phyloP scores from a whole-genome alignment of 2,113 vertebrate genomes.

The Alexandromys fortis region DNA sequence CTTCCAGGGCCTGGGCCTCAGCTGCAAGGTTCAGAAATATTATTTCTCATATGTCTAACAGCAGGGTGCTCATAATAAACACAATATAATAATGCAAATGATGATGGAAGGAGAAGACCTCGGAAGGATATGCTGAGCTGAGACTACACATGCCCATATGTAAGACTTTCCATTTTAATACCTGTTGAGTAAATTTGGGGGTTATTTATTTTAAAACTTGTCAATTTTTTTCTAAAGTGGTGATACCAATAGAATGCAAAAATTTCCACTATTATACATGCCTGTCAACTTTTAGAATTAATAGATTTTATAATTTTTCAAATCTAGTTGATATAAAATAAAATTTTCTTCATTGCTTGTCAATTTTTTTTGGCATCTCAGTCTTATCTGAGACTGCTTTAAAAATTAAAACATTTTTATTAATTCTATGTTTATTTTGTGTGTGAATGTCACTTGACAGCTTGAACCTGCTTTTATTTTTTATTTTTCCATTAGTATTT shows the following conservation, averaged over 20 bases:
- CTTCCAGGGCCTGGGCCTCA: background rate
- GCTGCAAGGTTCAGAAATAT: background rate
- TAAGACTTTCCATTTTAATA: background rate
- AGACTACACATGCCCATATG: background rate
- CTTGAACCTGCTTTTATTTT: background rate
- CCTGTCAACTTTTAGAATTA: background rate
- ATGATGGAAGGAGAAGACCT: background rate
- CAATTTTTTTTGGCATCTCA: background rate
- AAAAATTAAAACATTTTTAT: background rate
- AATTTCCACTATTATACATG: background rate
- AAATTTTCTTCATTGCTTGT: background rate
- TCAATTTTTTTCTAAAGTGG: background rate
- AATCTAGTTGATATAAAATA: background rate
- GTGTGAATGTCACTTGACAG: background rate
- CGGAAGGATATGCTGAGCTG: background rate
- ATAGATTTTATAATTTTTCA: slow-evolving; percentile 19
- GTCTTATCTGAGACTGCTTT: background rate
- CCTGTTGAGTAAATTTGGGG: background rate
- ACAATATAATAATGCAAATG: background rate
- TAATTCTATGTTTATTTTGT: background rate
- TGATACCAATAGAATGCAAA: background rate
- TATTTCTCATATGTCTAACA: background rate
- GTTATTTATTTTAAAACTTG: background rate
- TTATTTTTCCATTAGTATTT: background rate
- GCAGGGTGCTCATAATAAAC: background rate